phyloP scores from a whole-genome alignment of 2,797 vertebrate genomes.

The Falco novaeseelandiae region DNA sequence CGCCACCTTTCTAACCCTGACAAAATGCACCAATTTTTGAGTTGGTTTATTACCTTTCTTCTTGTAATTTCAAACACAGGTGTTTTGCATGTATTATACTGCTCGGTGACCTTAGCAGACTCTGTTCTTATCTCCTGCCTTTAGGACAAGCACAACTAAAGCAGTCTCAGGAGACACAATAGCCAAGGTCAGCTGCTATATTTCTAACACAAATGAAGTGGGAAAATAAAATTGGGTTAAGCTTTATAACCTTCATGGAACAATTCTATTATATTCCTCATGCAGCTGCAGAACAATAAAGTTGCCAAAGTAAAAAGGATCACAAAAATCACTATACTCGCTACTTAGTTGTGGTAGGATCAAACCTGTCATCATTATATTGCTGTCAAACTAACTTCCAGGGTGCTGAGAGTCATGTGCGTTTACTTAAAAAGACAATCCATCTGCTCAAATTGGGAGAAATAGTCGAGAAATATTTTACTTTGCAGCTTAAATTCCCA shows the following conservation, averaged over 20 bases:
- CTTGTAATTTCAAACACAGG: conserved; percentile 6
- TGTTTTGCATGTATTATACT: background rate
- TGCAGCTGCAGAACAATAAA: background rate
- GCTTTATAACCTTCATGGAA: background rate
- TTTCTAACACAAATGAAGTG: conserved; percentile 42
- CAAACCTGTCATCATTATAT: background rate
- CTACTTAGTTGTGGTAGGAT: background rate
- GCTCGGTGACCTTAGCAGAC: conserved; percentile 15
- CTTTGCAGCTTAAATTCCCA: background rate
- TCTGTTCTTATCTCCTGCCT: background rate
- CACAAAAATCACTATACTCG: background rate
- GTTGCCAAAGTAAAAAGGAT: background rate
- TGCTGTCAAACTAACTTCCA: background rate
- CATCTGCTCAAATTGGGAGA: background rate
- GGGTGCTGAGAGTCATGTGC: background rate
- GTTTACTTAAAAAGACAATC: background rate
- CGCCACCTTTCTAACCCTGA: background rate
- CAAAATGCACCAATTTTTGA: conserved; percentile 33
- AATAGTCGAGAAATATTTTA: background rate
- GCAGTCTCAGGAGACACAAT: background rate
- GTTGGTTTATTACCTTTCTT: conserved; percentile 27
- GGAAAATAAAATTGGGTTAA: conserved; percentile 43
- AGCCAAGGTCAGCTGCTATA: background rate
- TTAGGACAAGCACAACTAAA: conserved; percentile 10
- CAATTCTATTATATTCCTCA: background rate